Evolutionary conservation across 2,888 invertebrate species (phyloP), one percentile per base, ranked within the genome.

Genomic region (Brenthis daphne): DNA sequence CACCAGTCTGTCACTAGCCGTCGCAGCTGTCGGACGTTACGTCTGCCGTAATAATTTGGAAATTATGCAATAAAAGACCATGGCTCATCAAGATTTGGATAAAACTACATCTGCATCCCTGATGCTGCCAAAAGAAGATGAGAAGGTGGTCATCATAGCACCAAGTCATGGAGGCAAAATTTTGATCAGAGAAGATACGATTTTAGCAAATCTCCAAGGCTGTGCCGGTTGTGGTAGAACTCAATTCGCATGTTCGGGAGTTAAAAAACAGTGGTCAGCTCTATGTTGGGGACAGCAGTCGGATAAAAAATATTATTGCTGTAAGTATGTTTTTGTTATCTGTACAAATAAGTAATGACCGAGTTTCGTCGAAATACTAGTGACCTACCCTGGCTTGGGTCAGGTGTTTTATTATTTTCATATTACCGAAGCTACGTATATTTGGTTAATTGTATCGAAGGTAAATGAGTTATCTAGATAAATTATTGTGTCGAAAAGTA

Each of bases 241-340:
- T 0, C 86, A 87, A 69, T 89, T 92, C 33, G 81, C 87, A 0
- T 92, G 92, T 77, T 79, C 83, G 0, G 87, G 87, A 3, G 86
- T 88, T 0, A 85, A 87, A 65, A 85, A 82, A 3, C 85, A 89
- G 72, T 92, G 90, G 90, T 87, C 90, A 0, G 87, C 85, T 16
- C 70, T 92, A 1, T 92, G 92, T 69, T 92, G 92, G 92, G 92
- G 92, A 0, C 77, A 84, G 63, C 83, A 87, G 37, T 82, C 88
- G 0, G 89, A 87, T 33, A 87, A 85, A 73, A 88, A 86, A 74
- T 89, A 91, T 75, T 91, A 91, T 70, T 85, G 84, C 33, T 77
- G 92, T 92, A 74, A 90, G 91, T 90, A 79, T 51, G 6, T 51
- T 51, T 51, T 51, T 51, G 16, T 51, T n/a, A 51, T 43, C 37